Base-by-base conservation (phyloP, 92 coral and sea anemone genomes). In the Porites cylindrica region DNA sequence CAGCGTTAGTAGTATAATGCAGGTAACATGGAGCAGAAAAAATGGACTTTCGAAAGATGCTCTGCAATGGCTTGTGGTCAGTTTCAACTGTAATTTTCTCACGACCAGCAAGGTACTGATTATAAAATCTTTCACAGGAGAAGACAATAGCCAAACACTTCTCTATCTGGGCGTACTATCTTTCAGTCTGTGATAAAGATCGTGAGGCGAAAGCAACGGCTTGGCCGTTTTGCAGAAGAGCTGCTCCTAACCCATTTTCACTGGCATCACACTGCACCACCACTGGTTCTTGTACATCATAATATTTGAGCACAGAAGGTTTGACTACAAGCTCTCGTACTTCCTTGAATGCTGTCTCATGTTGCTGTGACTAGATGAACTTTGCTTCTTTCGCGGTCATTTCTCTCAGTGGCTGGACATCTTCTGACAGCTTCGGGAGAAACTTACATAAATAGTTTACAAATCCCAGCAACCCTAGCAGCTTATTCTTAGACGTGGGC, bases 201-300 rank as follows among this genome's bases (percentile, higher is more conserved):
- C 89, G 29, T 58, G 83, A 79, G 14, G 93, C 93, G 79, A 85
- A 90, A 4, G 86, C 90, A 51, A 91, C 88, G 14, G 93, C 1
- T 68, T 77, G 75, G 20, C 93, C 93, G 51, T 85, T 81, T 62
- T 90, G 84, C 58, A 73, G 53, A 12, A 85, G 62, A 51, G 85
- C 82, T 12, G 87, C 90, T 38, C 87, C 93, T 64, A 85, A 68
- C 51, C 83, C 76, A 71, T n/a, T 7, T 53, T 53, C 12, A 11
- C 59, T 53, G 10, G 59, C 13, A 53, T 53, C 59, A 53, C 59
- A 53, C 12, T 53, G 59, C 59, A 53, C 59, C 12, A 11, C 12
- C 10, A 53, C 59, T 53, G 9, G 2, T 53, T 53, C 59, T 11
- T 53, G 59, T 11, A 53, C 10, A 53, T 53, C 59, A 53, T 11